phyloP scores from a whole-genome alignment of 1,140 invertebrate species.

The Polyergus mexicanus region DNA sequence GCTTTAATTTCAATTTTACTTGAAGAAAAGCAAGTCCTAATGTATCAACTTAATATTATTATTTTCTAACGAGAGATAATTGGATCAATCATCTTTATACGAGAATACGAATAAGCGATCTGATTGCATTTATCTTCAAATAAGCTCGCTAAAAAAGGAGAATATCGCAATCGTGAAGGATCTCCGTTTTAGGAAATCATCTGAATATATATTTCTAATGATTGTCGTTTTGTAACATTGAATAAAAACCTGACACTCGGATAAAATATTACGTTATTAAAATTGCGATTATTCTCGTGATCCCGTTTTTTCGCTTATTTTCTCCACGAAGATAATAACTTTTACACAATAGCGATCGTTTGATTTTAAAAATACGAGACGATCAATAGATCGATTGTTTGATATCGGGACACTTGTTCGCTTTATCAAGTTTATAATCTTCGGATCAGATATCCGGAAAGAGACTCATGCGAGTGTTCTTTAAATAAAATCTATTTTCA shows the following conservation, averaged over 20 bases:
- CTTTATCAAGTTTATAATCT: conserved; percentile 12
- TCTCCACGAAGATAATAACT: background rate
- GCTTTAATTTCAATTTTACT: background rate
- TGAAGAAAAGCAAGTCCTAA: background rate
- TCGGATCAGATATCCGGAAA: background rate
- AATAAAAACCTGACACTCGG: background rate
- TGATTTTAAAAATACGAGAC: background rate
- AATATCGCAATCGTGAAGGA: background rate
- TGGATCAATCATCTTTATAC: background rate
- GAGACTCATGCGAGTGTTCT: background rate
- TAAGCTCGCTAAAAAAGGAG: background rate
- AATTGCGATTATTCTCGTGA: background rate
- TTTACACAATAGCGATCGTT: background rate
- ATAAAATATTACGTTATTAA: background rate
- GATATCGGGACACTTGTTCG: background rate
- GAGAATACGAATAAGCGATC: background rate
- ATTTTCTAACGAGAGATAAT: background rate
- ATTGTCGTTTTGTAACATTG: conserved; percentile 1
- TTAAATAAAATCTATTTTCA: conserved; percentile 10
- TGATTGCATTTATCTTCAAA: conserved; percentile 29
- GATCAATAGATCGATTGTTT: conserved; percentile 23
- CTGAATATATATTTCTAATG: background rate
- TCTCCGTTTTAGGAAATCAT: background rate
- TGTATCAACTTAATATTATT: background rate
- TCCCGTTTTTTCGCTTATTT: background rate